These are phyloP conservation scores for Drosophila kambysellisi DNA, from an alignment of 2,888 invertebrate species.

Conservation along the genomic window DNA sequence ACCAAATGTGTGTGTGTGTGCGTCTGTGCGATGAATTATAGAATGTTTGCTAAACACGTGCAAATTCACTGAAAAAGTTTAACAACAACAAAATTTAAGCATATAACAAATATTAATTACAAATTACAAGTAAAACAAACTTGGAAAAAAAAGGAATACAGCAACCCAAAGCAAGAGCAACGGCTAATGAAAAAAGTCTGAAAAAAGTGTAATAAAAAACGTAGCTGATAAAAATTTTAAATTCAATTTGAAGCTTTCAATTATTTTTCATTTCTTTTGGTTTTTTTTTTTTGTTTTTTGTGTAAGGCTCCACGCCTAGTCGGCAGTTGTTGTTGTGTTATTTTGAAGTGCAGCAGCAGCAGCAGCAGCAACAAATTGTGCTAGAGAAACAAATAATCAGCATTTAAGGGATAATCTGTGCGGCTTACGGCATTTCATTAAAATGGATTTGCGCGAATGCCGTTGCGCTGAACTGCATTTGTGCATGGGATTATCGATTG, in stretches of 20 bases:
- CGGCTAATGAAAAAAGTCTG: not conserved
- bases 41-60: constrained; percentile 40
- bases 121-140: constrained; percentile 7
- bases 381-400: constrained; percentile 53
- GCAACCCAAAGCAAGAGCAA: not conserved
- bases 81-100: not conserved
- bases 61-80: constrained; percentile 16
- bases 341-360: constrained; percentile 36
- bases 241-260: constrained; percentile 52
- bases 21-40: constrained; percentile 15
- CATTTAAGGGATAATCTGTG: constrained; percentile 63
- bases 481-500: constrained; percentile 76
- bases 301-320: constrained; percentile 56
- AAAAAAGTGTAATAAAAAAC: constrained; percentile 13
- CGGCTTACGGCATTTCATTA: constrained; percentile 68
- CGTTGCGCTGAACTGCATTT: constrained; percentile 72
- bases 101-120: constrained; percentile 7
- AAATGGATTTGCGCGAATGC: constrained; percentile 74
- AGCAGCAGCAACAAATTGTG: constrained; percentile 32
- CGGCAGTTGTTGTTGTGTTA: constrained; percentile 37
- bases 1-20: constrained; percentile 22
- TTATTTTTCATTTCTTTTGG: constrained; percentile 13
- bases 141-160: not conserved
- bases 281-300: constrained; percentile 7
- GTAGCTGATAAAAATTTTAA: constrained; percentile 43